These are phyloP conservation scores for Ciona savignyi DNA, from an alignment of 23 tunicate genomes.

Conservation along the genomic window DNA sequence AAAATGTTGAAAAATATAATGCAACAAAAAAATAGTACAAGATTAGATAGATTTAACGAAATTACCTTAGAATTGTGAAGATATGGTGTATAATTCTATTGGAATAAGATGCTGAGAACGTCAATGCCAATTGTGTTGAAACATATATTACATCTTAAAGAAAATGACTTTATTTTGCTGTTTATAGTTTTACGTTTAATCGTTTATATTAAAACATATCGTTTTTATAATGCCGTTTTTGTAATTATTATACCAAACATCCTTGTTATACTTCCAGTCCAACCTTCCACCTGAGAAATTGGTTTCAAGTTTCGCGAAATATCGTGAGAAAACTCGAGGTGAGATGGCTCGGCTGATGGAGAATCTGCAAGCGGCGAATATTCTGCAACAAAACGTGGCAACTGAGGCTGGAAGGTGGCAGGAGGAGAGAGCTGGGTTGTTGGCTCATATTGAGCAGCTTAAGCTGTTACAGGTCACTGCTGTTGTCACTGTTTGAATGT, in stretches of 20 bases:
- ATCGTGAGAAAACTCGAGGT: conserved; percentile 24
- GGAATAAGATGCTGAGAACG: neutral
- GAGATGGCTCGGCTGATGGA: conserved; percentile 25
- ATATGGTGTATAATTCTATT: neutral
- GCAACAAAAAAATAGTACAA: too few species aligned
- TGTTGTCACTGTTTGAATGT: too few species aligned
- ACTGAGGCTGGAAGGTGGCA: conserved; percentile 32
- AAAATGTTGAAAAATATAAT: too few species aligned
- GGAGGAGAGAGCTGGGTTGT: conserved; percentile 41
- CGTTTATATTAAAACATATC: too few species aligned
- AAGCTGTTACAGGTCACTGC: conserved; percentile 64
- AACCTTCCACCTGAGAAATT: conserved; percentile 26
- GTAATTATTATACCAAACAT: too few species aligned
- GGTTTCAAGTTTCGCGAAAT: conserved; percentile 14
- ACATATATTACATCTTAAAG: too few species aligned
- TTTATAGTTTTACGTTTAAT: too few species aligned
- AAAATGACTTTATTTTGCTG: too few species aligned
- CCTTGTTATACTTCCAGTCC: too few species aligned
- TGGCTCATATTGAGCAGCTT: conserved; percentile 58
- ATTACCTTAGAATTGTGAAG: neutral
- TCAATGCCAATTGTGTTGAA: too few species aligned
- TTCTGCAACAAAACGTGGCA: conserved; percentile 32
- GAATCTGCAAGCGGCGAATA: conserved; percentile 19
- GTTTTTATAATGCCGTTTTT: too few species aligned
- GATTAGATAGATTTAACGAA: too few species aligned